Base-by-base conservation (phyloP, 2,888 invertebrate genomes). In the Entomobrya multifasciata region DNA sequence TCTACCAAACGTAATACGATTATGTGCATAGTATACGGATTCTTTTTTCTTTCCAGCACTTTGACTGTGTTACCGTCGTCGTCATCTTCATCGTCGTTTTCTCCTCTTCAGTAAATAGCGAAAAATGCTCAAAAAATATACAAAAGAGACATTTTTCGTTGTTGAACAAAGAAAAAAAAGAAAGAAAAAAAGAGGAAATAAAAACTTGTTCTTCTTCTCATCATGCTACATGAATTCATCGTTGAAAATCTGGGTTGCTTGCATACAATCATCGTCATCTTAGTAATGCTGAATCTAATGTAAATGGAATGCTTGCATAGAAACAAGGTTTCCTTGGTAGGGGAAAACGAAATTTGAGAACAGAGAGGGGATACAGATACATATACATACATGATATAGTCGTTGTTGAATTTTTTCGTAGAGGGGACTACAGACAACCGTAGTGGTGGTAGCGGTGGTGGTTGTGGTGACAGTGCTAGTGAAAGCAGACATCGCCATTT, bases 231-330 rank as follows among this genome's bases (percentile, higher is more conserved):
- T 85, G 81, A 82, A 60, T 77, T 81, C 80, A 76, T 86, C 80
- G 81, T 87, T 82, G 82, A 86, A 86, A 86, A 87, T 87, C 81
- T 87, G 81, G 81, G 86, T 82, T 87, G 81, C 70, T 70, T 80
- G 80, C 80, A 86, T 76, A 81, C 44, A 72, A 74, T 47, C 76
- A 82, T 70, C 60, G 74, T 70, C 60, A 65, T 78, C 60, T 36
- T 22, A 10, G 17, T 49, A 4, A 13, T 8, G n/a, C 62, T 13
- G 52, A 74, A 74, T 74, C 41, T 82, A 55, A 76, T 86, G 80
- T 80, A 86, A 86, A 80, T 86, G 80, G 79, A 25, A 52, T 82
- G 77, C 77, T 57, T 82, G 82, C 81, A 82, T 41, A 72, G 11
- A n/a, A 77, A 13, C n/a, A n/a, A n/a, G n/a, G 36, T 15, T 27